A percentile compares a stretch with the other conserved stretches of the same genome.
These are phyloP conservation scores for Myanophis thanlyinensis DNA, from an alignment of 2,113 vertebrate genomes.

Conservation along the genomic window DNA sequence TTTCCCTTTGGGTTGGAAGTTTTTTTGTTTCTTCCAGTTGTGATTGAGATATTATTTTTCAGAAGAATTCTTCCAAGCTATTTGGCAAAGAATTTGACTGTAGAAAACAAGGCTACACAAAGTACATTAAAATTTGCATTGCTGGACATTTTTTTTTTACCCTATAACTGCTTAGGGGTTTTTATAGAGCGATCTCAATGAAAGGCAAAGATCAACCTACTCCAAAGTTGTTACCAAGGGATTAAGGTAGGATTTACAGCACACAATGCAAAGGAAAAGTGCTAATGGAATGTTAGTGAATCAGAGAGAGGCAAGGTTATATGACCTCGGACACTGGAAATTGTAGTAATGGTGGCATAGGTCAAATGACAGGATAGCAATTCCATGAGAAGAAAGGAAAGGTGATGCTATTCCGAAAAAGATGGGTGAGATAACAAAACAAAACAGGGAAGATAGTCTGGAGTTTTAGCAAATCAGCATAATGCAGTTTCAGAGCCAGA, in stretches of 20 bases:
- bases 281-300: constrained; percentile 22
- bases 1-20: not conserved
- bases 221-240: not conserved
- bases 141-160: not conserved
- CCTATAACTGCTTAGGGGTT: not conserved
- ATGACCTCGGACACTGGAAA: not conserved
- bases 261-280: not conserved
- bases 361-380: constrained; percentile 17
- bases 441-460: not conserved
- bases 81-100: not conserved
- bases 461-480: constrained; percentile 36
- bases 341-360: constrained; percentile 9
- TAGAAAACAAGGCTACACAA: not conserved
- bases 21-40: not conserved
- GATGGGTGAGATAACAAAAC: constrained; percentile 32
- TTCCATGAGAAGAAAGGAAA: constrained; percentile 26
- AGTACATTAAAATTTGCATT: not conserved
- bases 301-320: constrained; percentile 5
- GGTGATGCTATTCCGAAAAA: constrained; percentile 37
- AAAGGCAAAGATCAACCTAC: not conserved
- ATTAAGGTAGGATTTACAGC: not conserved
- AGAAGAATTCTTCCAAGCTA: not conserved
- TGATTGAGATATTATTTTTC: not conserved
- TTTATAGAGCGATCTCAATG: not conserved
- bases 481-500: constrained; percentile 5